A percentile compares a stretch with the other conserved stretches of the same genome.
phyloP scores from a whole-genome alignment of 35 echinoderm and acorn worm species.

The Heliocidaris erythrogramma region DNA sequence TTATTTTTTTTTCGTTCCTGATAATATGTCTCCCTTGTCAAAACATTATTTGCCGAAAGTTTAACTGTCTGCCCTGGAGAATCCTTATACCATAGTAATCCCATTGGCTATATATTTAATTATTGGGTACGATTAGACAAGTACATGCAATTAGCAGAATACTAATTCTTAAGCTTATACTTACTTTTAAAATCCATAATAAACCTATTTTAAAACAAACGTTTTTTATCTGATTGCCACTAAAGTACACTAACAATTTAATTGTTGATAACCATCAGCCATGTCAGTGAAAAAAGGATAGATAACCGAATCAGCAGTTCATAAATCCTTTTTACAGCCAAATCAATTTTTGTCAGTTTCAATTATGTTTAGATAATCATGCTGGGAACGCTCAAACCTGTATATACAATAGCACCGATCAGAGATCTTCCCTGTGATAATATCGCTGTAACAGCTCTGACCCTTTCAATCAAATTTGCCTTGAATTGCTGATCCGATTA shows the following conservation, averaged over 20 bases:
- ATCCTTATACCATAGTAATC: no score
- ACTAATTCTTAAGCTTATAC: no score
- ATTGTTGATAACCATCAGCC: background rate
- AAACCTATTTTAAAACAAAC: background rate
- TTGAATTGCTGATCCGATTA: slow-evolving; percentile 37
- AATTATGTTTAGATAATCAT: slow-evolving; percentile 6
- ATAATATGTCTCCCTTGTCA: no score
- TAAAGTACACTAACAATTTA: background rate
- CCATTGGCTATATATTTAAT: no score
- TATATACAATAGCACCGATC: slow-evolving; percentile 6
- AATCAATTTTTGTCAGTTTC: slow-evolving; percentile 14
- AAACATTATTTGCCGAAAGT: no score
- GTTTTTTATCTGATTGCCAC: background rate
- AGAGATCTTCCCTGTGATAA: slow-evolving; percentile 33
- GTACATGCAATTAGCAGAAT: no score
- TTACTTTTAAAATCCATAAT: no score
- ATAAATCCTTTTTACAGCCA: background rate
- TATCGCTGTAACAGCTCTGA: background rate
- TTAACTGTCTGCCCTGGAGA: no score
- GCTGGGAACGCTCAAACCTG: background rate
- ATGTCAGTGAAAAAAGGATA: background rate
- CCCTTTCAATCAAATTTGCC: slow-evolving; percentile 40
- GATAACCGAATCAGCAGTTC: background rate
- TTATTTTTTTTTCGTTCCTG: no score
- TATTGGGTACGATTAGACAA: no score